Percentiles rank a stretch among this genome's conserved stretches.
Evolutionary conservation across 2,888 invertebrate genomes (phyloP).

Genomic region (Abscondita cerata): DNA sequence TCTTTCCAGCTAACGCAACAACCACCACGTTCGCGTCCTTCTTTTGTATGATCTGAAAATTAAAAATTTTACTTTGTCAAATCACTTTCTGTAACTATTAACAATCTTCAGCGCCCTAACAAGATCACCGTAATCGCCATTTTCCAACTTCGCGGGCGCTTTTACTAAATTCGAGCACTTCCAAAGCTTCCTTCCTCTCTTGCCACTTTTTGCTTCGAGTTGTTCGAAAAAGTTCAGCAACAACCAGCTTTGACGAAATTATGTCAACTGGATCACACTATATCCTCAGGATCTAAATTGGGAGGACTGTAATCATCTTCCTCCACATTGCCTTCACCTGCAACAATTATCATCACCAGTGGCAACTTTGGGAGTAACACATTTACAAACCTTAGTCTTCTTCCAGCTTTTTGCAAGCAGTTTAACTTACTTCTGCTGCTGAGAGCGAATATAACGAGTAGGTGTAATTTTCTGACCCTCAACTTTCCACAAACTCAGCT

Average conservation of each 20-base stretch:
- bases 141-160: constrained; percentile 85
- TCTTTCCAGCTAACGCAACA: constrained; percentile 85
- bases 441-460: constrained; percentile 78
- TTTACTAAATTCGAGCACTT: constrained; percentile 79
- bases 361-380: no score
- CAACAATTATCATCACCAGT: no score
- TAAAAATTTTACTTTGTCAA: no score
- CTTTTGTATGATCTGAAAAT: constrained; percentile 83
- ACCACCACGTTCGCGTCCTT: constrained; percentile 93
- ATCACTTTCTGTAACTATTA: no score
- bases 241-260: constrained; percentile 82
- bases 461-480: constrained; percentile 72
- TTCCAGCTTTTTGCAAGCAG: constrained; percentile 57
- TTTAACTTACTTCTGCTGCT: constrained; percentile 74
- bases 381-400: no score
- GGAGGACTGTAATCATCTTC: constrained; percentile 61
- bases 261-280: constrained; percentile 94
- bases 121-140: constrained; percentile 91
- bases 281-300: constrained; percentile 88
- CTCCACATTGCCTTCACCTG: constrained; percentile 64
- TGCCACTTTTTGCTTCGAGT: constrained; percentile 97
- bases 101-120: constrained; percentile 89
- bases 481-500: constrained; percentile 80
- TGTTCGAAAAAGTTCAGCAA: constrained; percentile 96
- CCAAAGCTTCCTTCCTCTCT: constrained; percentile 91